Conservation (phyloP, 2,888 invertebrate species). For the Glaucopsyche alexis region DNA sequence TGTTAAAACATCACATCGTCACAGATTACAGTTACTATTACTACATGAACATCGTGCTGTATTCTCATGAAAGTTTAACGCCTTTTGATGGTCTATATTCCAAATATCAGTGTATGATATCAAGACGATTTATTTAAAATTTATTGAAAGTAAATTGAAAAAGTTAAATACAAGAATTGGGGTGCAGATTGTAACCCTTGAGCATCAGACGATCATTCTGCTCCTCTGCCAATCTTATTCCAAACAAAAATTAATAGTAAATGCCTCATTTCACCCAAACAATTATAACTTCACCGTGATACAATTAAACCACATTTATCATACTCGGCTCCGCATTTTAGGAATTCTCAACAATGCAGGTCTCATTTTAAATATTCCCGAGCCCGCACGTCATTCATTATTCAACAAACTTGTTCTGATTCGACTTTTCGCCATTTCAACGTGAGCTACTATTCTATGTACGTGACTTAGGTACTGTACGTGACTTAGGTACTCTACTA, state of each 20-base stretch:
- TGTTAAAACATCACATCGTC: too few relatives aligned
- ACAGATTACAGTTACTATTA: too few relatives aligned
- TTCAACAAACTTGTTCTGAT: conserved; percentile 8
- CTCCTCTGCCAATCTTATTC: too few relatives aligned
- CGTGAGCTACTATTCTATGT: neutral
- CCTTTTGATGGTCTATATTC: too few relatives aligned
- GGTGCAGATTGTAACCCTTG: too few relatives aligned
- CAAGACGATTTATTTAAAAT: too few relatives aligned
- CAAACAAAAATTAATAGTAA: neutral
- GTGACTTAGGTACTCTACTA: neutral
- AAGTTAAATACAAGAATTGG: too few relatives aligned
- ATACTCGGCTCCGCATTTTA: neutral
- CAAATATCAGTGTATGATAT: too few relatives aligned
- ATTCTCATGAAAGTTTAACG: too few relatives aligned
- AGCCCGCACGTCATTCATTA: neutral
- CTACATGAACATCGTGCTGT: too few relatives aligned
- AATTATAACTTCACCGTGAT: neutral
- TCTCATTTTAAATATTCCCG: neutral
- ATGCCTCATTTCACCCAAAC: neutral
- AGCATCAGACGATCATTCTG: too few relatives aligned
- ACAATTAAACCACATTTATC: neutral
- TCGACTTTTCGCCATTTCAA: conserved; percentile 10
- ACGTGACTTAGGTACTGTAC: neutral
- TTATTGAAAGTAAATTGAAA: too few relatives aligned
- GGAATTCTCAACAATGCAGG: neutral